Evolutionary conservation across 1,140 invertebrate genomes (phyloP), one percentile per base, ranked within the genome.

Genomic region (Samia ricini): DNA sequence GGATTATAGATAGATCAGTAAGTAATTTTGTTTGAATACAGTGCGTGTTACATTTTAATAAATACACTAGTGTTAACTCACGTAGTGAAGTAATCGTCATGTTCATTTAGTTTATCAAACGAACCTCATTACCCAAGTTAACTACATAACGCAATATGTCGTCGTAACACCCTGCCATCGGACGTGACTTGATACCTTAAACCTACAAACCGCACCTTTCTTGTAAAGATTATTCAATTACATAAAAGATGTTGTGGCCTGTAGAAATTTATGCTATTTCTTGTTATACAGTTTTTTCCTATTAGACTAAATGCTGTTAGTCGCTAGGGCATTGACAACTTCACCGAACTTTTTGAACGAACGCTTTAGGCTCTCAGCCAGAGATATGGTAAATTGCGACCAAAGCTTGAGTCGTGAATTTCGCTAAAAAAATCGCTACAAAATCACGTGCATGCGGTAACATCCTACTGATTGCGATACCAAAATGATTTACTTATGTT

Each of bases 61-160:
- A n/a, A 42, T 42, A 15, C 33, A 42, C 33, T n/a, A n/a, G 4
- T 10, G 33, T 42, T 42, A 42, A 42, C 33, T 15, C 33, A 42
- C 33, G 33, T 42, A 42, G 33, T 42, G 33, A 15, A 15, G 33
- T 42, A 42, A 42, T 10, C 33, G 33, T 42, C 33, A 42, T 42
- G 33, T 42, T 42, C 33, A 42, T 42, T 42, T 42, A 42, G 33
- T 42, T 42, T 42, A 42, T 42, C 33, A 42, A 42, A 42, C 33
- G 33, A 42, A 42, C 33, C n/a, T 42, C 33, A 42, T 42, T 42
- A 42, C 33, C 33, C 12, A 42, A 42, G 33, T 42, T 42, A 42
- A 42, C 33, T 42, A 42, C 33, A 42, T 42, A 15, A 15, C 33
- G 33, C 33, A 42, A 42, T 15, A 42, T 42, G 33, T 12, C 33